Evolutionary conservation across 2,797 vertebrate genomes (phyloP).

Genomic region (Falco novaeseelandiae): DNA sequence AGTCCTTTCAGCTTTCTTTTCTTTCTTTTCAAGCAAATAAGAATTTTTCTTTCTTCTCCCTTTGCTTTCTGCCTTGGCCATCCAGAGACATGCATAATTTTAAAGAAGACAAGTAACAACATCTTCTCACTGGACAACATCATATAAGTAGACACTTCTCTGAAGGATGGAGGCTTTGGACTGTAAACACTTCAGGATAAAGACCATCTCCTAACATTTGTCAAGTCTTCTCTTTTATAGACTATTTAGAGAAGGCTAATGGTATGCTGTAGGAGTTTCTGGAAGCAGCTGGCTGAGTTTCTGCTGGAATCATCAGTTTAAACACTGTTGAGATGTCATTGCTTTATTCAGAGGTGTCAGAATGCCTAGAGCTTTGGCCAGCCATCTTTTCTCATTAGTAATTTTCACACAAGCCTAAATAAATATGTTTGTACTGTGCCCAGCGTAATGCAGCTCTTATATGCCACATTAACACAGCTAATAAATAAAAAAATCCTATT

Average conservation of each 20-base stretch:
- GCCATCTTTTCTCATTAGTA: constrained; percentile 54
- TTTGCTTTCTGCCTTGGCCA: not conserved
- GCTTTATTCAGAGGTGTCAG: constrained; percentile 53
- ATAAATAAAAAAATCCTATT: constrained; percentile 57
- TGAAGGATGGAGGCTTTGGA: not conserved
- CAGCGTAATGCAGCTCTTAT: not conserved
- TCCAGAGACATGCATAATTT: not conserved
- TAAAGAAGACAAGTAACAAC: not conserved
- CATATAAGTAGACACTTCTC: not conserved
- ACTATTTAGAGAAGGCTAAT: constrained; percentile 47
- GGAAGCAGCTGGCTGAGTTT: constrained; percentile 56
- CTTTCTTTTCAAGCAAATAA: not conserved
- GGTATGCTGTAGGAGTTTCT: constrained; percentile 45
- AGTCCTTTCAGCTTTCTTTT: not conserved
- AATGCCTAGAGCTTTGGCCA: constrained; percentile 26
- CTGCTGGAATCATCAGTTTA: constrained; percentile 59
- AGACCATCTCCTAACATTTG: constrained; percentile 23
- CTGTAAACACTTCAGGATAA: not conserved
- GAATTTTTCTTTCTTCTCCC: not conserved
- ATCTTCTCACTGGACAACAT: not conserved
- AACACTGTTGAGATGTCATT: constrained; percentile 38
- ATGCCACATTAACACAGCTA: constrained; percentile 45
- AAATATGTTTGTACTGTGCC: constrained; percentile 45
- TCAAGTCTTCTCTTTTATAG: constrained; percentile 19
- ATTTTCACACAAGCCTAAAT: constrained; percentile 55